A percentile compares a stretch with the other conserved stretches of the same genome.
phyloP scores from a whole-genome alignment of 23 tunicate genomes.

The Halocynthia roretzi region DNA sequence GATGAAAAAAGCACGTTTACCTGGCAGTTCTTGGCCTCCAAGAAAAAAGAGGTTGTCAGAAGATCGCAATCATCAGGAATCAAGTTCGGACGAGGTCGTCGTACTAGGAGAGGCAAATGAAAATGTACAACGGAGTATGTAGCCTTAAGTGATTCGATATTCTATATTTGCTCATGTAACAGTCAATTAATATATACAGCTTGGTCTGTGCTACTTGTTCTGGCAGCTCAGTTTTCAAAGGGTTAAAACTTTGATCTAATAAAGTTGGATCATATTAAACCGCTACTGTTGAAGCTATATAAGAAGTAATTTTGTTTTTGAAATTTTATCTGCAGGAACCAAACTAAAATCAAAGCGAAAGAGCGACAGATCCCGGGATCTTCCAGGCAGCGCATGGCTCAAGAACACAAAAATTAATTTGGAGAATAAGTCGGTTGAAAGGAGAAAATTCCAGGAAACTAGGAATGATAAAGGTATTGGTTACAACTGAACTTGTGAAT shows the following conservation, averaged over 20 bases:
- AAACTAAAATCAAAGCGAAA: background rate
- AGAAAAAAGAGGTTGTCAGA: background rate
- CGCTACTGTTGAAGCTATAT: too few species aligned
- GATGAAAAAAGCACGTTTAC: slow-evolving; percentile 23
- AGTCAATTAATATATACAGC: background rate
- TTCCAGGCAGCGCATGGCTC: slow-evolving; percentile 87
- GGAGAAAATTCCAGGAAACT: background rate
- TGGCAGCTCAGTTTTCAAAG: background rate
- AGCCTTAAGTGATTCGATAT: background rate
- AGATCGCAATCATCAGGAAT: background rate
- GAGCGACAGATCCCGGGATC: slow-evolving; percentile 9
- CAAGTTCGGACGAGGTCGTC: slow-evolving; percentile 15
- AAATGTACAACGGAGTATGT: slow-evolving; percentile 11
- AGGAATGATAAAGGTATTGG: too few species aligned
- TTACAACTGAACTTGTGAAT: too few species aligned
- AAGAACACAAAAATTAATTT: background rate
- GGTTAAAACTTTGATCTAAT: too few species aligned
- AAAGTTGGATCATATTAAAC: too few species aligned
- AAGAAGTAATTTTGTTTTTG: background rate
- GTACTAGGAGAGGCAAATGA: slow-evolving; percentile 27
- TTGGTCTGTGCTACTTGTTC: background rate
- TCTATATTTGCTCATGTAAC: background rate
- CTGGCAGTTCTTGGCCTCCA: slow-evolving; percentile 37
- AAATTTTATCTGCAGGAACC: background rate
- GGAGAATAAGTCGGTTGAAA: background rate